Conservation (phyloP, 2,113 vertebrate species). For the Malaclemys terrapin region DNA sequence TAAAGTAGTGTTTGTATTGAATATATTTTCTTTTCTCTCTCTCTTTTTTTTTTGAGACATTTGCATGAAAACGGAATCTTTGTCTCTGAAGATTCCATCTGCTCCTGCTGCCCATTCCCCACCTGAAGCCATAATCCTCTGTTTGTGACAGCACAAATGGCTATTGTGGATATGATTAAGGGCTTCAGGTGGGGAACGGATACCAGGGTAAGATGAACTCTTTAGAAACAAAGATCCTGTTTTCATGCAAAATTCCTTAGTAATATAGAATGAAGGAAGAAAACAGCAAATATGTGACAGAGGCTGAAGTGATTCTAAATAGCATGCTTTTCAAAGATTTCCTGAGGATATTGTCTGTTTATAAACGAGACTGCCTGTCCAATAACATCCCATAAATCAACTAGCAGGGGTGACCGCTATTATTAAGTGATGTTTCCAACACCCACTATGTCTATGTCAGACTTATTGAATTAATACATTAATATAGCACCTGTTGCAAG, state of each 20-base stretch:
- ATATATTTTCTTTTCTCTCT: not conserved
- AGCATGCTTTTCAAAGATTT: not conserved
- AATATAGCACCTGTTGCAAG: not conserved
- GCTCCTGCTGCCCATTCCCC: not conserved
- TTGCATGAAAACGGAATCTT: slow-evolving; percentile 10
- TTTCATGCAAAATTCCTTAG: not conserved
- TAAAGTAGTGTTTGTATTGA: not conserved
- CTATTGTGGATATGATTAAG: not conserved
- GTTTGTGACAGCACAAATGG: not conserved
- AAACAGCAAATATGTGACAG: not conserved
- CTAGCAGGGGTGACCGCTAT: rapidly evolving
- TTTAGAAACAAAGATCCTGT: not conserved
- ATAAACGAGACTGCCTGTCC: not conserved
- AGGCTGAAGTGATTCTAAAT: not conserved
- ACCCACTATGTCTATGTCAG: not conserved
- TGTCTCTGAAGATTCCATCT: slow-evolving; percentile 26
- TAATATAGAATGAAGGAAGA: not conserved
- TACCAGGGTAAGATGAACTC: not conserved
- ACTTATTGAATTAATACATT: not conserved
- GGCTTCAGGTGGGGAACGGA: not conserved
- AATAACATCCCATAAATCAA: not conserved
- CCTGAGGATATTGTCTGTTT: not conserved
- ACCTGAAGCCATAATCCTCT: slow-evolving; percentile 22
- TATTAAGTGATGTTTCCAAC: not conserved
- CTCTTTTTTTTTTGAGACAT: slow-evolving; percentile 1